Base-by-base conservation (phyloP, 1,140 invertebrate species). In the Pygmarrhopalites habei region DNA sequence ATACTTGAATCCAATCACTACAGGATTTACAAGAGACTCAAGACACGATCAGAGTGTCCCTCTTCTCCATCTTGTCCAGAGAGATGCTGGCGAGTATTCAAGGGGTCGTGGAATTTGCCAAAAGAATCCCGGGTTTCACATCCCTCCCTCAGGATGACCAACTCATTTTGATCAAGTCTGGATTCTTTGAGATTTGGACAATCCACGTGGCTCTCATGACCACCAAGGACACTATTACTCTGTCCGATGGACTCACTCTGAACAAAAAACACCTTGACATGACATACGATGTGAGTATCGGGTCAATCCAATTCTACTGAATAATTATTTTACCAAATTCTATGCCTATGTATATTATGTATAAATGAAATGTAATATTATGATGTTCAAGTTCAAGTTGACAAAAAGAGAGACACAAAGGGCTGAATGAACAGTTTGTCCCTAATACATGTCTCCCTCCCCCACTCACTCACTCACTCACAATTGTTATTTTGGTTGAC, bases 171-270 rank as follows among this genome's bases (percentile, higher is more conserved):
- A 93, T 95, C 71, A 95, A 98, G 80, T 83, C 90, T 71, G 93
- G 92, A 35, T 97, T 97, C 80, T 95, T 97, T 76, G 94, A 98
- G 78, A 85, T 97, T 53, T 97, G 95, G 94, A 79, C 96, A 58
- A 86, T 88, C 53, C 86, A 94, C 68, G 86, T 92, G 57, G 82
- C 90, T 0, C 83, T 87, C 55, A 83, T 94, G 76, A 87, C 91
- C n/a, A 82, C 83, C 2, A 85, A 91, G 61, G 81, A 83, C 60
- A 83, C 84, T 57, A 79, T 97, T 72, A 89, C 91, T n/a, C 94
- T 97, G 76, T 87, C 90, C 65, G 92, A 97, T 73, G 94, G 94
- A 25, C 89, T 86, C 55, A 88, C 86, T 69, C 83, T 97, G 70
- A 87, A 85, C 28, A 82, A 85, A 66, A 83, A 88, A 67, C 92